Evolutionary conservation across 1,140 invertebrate genomes (phyloP).

Genomic region (Polypedilum pembai): DNA sequence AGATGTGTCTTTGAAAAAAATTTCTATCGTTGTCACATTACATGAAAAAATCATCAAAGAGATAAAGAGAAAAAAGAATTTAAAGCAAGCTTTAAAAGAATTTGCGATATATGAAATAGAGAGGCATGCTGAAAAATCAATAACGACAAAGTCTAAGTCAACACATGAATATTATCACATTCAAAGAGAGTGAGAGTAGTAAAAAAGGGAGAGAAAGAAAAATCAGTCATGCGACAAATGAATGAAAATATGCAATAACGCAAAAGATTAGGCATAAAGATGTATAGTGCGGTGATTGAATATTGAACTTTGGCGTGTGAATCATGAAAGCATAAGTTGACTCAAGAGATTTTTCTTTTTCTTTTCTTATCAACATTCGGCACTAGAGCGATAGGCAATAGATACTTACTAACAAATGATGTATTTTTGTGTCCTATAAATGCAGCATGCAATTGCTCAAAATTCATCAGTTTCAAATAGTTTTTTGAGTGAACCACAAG

Average conservation of each 20-base stretch:
- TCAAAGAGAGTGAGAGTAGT: background rate
- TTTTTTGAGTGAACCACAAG: slow-evolving; percentile 1
- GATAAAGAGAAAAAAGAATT: too few species aligned
- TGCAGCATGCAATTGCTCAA: background rate
- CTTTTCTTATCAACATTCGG: background rate
- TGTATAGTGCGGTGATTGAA: background rate
- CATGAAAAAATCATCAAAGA: too few species aligned
- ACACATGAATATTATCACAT: background rate
- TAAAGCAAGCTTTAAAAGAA: too few species aligned
- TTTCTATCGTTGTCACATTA: too few species aligned
- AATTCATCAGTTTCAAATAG: background rate
- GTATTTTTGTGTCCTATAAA: slow-evolving; percentile 3
- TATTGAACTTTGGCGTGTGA: slow-evolving; percentile 17
- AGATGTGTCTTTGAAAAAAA: too few species aligned
- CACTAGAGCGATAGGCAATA: background rate
- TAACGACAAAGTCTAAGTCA: slow-evolving; percentile 8
- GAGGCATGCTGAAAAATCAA: background rate
- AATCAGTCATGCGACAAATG: background rate
- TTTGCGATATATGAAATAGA: too few species aligned
- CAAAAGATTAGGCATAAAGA: background rate
- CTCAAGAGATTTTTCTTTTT: background rate
- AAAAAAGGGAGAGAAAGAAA: background rate
- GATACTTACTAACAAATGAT: background rate
- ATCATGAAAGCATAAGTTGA: slow-evolving; percentile 11
- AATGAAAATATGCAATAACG: slow-evolving; percentile 15